Evolutionary conservation across 2,113 vertebrate genomes (phyloP).

Genomic region (Myiagra hebetior): DNA sequence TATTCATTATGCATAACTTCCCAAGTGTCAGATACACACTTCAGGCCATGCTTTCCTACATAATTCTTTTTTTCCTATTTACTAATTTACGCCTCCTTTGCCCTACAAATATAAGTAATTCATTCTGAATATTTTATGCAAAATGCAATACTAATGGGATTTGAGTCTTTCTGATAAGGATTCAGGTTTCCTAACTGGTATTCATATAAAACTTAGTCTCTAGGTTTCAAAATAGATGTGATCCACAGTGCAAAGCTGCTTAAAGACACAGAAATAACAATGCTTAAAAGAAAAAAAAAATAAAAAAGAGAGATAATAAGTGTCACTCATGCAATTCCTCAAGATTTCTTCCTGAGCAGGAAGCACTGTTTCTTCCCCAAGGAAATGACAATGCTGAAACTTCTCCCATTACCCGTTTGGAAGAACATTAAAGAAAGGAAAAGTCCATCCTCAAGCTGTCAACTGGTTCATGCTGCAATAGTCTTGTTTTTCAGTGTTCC

Average conservation of each 20-base stretch:
- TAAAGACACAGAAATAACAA: conserved; percentile 30
- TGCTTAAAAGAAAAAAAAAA: background rate
- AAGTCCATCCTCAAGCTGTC: background rate
- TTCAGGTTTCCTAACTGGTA: background rate
- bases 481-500: background rate
- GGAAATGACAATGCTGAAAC: background rate
- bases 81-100: background rate
- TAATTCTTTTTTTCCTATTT: background rate
- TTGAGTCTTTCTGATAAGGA: conserved; percentile 24
- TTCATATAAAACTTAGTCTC: conserved; percentile 1
- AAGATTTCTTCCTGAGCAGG: background rate
- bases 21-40: background rate
- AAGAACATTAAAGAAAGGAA: background rate
- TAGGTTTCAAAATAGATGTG: conserved; percentile 4
- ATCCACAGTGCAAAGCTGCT: conserved; percentile 12
- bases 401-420: background rate
- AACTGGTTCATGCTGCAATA: background rate
- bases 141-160: conserved; percentile 25
- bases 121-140: conserved; percentile 36
- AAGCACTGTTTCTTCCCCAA: background rate
- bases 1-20: background rate
- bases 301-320: background rate
- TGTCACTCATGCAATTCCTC: background rate
- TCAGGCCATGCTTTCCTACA: background rate
- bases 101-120: conserved; percentile 18